Conservation (phyloP, 53 echinoderm and acorn worm species). For the Echinometra lucunter region DNA sequence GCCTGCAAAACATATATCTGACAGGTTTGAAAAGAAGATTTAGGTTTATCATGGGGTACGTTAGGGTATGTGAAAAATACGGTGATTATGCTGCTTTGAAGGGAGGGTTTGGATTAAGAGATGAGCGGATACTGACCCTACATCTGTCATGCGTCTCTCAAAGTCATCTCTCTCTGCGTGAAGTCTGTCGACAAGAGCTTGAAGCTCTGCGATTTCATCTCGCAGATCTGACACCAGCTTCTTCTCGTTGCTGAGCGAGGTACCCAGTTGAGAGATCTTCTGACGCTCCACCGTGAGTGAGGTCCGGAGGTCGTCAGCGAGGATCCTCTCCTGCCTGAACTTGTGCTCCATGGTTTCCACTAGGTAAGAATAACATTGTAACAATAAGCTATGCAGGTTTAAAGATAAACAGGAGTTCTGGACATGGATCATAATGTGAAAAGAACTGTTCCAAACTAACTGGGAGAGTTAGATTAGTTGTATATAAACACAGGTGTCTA, state of each 20-base stretch:
- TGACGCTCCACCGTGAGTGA: constrained; percentile 88
- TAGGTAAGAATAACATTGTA: constrained; percentile 1
- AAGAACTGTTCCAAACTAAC: too few species aligned
- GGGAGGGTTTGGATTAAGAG: background rate
- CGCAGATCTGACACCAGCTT: constrained; percentile 77
- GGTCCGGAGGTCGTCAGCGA: constrained; percentile 93
- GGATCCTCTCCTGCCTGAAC: constrained; percentile 85
- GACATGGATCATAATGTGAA: too few species aligned
- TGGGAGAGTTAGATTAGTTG: too few species aligned
- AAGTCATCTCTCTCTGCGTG: constrained; percentile 76
- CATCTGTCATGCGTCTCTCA: constrained; percentile 83
- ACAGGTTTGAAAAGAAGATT: background rate
- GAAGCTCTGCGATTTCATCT: constrained; percentile 87
- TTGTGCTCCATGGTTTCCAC: constrained; percentile 98
- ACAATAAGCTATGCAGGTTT: background rate
- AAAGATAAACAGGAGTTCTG: too few species aligned
- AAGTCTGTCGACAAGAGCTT: constrained; percentile 80
- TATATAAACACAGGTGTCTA: too few species aligned
- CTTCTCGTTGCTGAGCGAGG: constrained; percentile 78
- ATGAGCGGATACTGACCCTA: constrained; percentile 49
- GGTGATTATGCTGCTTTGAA: background rate
- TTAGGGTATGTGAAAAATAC: background rate
- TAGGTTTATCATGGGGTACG: background rate
- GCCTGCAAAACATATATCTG: background rate
- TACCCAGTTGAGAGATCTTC: constrained; percentile 83